phyloP scores from a whole-genome alignment of 2,888 invertebrate genomes.

The Hemaris fuciformis region DNA sequence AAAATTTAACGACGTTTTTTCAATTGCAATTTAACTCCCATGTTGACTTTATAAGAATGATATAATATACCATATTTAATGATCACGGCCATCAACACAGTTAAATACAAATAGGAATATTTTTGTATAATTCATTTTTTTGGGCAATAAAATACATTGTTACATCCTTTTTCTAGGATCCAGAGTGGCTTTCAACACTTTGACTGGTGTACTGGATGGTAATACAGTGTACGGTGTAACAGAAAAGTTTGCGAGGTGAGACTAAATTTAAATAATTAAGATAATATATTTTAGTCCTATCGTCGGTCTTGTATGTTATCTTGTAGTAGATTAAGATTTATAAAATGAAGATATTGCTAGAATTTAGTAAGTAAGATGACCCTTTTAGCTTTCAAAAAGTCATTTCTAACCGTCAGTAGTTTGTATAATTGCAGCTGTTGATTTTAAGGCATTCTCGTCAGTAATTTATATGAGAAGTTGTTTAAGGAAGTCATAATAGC shows the following conservation, averaged over 20 bases:
- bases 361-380: too few relatives aligned
- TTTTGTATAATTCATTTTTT: too few relatives aligned
- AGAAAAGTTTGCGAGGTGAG: conserved; percentile 88
- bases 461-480: too few relatives aligned
- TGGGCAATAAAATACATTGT: conserved; percentile 1
- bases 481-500: too few relatives aligned
- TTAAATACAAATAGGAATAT: too few relatives aligned
- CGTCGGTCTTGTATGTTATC: too few relatives aligned
- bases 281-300: background rate
- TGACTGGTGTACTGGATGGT: conserved; percentile 92
- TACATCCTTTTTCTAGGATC: conserved; percentile 86
- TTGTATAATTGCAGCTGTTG: too few relatives aligned
- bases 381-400: background rate
- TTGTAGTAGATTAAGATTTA: too few relatives aligned
- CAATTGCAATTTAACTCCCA: background rate
- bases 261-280: background rate
- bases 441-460: too few relatives aligned
- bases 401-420: background rate
- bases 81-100: too few relatives aligned
- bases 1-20: background rate
- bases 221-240: conserved; percentile 95
- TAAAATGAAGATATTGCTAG: too few relatives aligned
- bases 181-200: conserved; percentile 91
- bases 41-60: background rate
- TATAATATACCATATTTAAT: too few relatives aligned